These are phyloP conservation scores for Lamproptera curius DNA, from an alignment of 2,888 invertebrate genomes.

Conservation along the genomic window DNA sequence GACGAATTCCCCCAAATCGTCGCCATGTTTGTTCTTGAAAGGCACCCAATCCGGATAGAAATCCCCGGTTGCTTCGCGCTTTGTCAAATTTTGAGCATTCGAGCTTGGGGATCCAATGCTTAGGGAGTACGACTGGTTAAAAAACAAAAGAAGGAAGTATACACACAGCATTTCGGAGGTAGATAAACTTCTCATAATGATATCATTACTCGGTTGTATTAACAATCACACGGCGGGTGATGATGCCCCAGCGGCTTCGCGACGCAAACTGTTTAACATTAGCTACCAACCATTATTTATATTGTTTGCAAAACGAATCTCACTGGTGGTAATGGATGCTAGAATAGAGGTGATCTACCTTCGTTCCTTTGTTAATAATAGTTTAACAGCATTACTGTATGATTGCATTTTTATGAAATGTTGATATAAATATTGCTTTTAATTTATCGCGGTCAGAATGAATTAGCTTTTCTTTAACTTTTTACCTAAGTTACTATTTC, in stretches of 20 bases:
- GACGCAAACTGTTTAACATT: conserved; percentile 53
- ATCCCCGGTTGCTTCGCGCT: conserved; percentile 48
- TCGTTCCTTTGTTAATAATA: not conserved
- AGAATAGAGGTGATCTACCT: conserved; percentile 34
- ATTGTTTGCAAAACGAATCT: conserved; percentile 70
- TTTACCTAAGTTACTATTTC: no score
- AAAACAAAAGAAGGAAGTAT: conserved; percentile 30
- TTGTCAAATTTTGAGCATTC: conserved; percentile 46
- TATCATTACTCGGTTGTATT: conserved; percentile 32
- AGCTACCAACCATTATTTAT: conserved; percentile 69
- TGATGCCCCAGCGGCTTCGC: conserved; percentile 47
- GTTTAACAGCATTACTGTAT: no score
- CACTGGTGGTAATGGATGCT: conserved; percentile 40
- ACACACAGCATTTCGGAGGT: conserved; percentile 8
- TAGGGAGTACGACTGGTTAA: conserved; percentile 37
- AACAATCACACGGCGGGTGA: conserved; percentile 30
- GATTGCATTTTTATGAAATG: no score
- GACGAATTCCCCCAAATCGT: conserved; percentile 57
- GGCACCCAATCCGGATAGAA: conserved; percentile 71
- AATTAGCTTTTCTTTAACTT: no score
- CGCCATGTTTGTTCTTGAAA: conserved; percentile 63
- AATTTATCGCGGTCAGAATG: no score
- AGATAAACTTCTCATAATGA: conserved; percentile 23
- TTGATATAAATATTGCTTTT: no score
- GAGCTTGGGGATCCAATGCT: conserved; percentile 53